Base-by-base conservation (phyloP, 2,888 invertebrate genomes). In the Amorpha juglandis region DNA sequence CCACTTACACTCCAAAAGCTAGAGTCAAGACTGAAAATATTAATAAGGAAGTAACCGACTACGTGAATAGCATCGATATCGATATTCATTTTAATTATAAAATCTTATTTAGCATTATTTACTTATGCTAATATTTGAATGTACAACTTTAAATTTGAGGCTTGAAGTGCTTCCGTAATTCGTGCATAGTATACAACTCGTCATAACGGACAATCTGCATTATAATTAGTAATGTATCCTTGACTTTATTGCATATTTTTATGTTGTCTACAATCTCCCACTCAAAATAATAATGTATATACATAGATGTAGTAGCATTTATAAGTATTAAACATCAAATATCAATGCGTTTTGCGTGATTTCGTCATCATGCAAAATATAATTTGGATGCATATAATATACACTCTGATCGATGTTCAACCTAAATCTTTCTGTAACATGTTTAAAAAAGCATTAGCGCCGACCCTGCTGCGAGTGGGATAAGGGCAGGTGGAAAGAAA, bases 221-320 rank as follows among this genome's bases (percentile, higher is more conserved):
- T 16, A 35, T 55, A 38, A 38, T 55, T n/a, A 53, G 53, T 53
- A 11, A 14, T 9, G n/a, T 55, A 35, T 38, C 55, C 55, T 55
- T 55, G 35, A 55, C 38, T 55, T 55, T 55, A 38, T 16, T 35
- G 55, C 19, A 38, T 47, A 16, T 63, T 67, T 63, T 69, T 65
- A n/a, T 47, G 33, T 63, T 66, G 66, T 27, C 14, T 67, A 64
- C 66, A 67, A 70, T 69, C 69, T 67, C 71, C 63, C 35, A 16
- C 35, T 55, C 38, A 35, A 55, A 38, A 11, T 55, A n/a, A 4
- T 55, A n/a, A 55, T 63, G 64, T 69, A 63, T 51, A 38, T 68
- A 19, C 9, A 0, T 38, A 38, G 2, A 8, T 38, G 38, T n/a
- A 47, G 12, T 14, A 1, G n/a, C n/a, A 48, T n/a, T n/a, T 27